A percentile compares a stretch with the other conserved stretches of the same genome.
These are phyloP conservation scores for Panurus biarmicus DNA, from an alignment of 2,113 vertebrate species.

Conservation along the genomic window DNA sequence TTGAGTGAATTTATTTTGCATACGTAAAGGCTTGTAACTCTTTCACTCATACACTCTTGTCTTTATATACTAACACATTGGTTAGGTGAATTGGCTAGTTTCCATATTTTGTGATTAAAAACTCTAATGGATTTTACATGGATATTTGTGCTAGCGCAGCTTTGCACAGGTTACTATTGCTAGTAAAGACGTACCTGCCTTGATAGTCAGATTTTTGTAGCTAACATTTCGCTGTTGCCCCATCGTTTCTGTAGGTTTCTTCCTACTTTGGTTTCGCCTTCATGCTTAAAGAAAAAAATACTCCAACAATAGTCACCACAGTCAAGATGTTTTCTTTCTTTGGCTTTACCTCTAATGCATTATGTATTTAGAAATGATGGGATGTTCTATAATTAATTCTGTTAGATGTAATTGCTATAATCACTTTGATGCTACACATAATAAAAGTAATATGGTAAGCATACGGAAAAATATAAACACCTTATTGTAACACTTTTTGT, in stretches of 20 bases:
- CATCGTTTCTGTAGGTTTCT: not conserved
- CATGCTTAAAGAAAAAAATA: constrained; percentile 18
- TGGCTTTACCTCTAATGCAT: constrained; percentile 74
- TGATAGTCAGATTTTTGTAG: not conserved
- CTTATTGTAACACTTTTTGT: constrained; percentile 63
- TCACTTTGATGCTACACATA: constrained; percentile 80
- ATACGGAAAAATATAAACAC: constrained; percentile 75
- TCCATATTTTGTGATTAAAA: constrained; percentile 59
- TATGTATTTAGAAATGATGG: constrained; percentile 74
- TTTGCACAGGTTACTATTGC: not conserved
- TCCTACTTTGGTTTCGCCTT: constrained; percentile 8
- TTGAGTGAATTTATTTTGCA: constrained; percentile 85
- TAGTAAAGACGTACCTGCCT: not conserved
- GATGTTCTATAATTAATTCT: constrained; percentile 82
- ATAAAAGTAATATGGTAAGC: constrained; percentile 79
- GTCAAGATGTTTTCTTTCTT: constrained; percentile 72
- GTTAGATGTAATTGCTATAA: constrained; percentile 82
- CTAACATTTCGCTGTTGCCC: not conserved
- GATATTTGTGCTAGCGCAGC: not conserved
- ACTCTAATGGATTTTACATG: constrained; percentile 49
- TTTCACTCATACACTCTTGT: constrained; percentile 69
- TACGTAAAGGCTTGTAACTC: constrained; percentile 79
- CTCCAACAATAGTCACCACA: constrained; percentile 64
- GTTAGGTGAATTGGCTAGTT: constrained; percentile 63
- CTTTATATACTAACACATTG: constrained; percentile 70